Base-by-base conservation (phyloP, 2,113 vertebrate genomes). In the Astur gentilis region DNA sequence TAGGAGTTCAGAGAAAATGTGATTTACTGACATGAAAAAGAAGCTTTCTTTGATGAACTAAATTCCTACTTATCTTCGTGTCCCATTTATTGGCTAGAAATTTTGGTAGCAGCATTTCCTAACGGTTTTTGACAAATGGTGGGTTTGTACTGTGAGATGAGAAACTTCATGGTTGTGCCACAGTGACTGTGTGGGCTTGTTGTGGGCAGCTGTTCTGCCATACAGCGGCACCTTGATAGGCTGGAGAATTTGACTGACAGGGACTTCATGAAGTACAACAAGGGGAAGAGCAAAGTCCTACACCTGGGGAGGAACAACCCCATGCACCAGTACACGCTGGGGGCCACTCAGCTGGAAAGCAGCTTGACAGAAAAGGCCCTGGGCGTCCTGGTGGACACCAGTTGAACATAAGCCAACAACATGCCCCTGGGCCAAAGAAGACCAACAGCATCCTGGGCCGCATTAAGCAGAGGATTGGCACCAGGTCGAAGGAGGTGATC, bases 1-100 rank as follows among this genome's bases (percentile, higher is more conserved):
- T 71, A 62, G 31, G 88, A 34, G 1, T 90, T 95, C 40, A 61
- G 86, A 78, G 55, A 90, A 90, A 97, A 90, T 62, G 52, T 69
- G 70, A 69, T 71, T 84, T 76, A 80, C 22, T 84, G 49, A 69
- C 0, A 0, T 66, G 52, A 93, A 80, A 80, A 94, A 85, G 15
- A 47, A 69, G 9, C 21, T 88, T 89, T 49, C 34, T 91, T 75
- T 47, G n/a, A 84, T 70, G 25, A 89, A 69, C 49, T 79, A 36
- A 61, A 82, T 87, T 87, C 38, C 27, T 79, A 69, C 34, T 89
- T 78, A 87, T 45, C 32, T 90, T 72, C 22, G 66, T 83, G 17
- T 66, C 38, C 52, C 10, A 38, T 82, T 81, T 82, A 62, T 83
- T 87, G 23, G 17, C 21, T 65, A 77, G 81, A 82, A 93, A 79